Conservation (phyloP, 2,797 vertebrate genomes). For the Micromesistius poutassou region DNA sequence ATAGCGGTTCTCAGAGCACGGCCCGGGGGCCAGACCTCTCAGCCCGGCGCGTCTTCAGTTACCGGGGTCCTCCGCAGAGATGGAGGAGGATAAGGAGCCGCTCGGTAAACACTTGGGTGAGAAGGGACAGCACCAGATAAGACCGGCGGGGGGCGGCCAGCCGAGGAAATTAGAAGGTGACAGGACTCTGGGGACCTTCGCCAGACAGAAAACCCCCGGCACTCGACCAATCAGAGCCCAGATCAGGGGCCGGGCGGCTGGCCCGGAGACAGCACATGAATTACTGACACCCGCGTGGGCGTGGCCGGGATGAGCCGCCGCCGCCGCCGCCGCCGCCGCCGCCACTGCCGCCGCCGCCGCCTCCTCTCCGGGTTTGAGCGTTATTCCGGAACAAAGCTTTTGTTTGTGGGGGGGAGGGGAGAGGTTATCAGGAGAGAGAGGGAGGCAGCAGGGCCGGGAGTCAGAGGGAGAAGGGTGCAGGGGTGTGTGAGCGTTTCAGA, state of each 20-base stretch:
- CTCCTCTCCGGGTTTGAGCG: not conserved
- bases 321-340: no score
- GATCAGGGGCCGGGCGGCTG: conserved; percentile 46
- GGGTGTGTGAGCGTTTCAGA: conserved; percentile 58
- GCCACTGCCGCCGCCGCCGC: no score
- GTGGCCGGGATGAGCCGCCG: no score
- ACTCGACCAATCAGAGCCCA: conserved; percentile 56
- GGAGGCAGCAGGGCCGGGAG: conserved; percentile 38
- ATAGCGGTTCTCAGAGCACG: no score
- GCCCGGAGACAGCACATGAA: conserved; percentile 57
- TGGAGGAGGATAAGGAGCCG: conserved; percentile 26
- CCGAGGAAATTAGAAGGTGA: conserved; percentile 55
- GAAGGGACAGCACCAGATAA: conserved; percentile 59
- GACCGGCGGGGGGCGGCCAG: conserved; percentile 40
- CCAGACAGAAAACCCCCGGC: conserved; percentile 37
- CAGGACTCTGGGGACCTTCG: conserved; percentile 47
- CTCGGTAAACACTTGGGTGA: conserved; percentile 61
- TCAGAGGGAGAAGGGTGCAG: conserved; percentile 34
- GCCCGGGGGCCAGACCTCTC: no score
- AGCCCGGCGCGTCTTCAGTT: not conserved
- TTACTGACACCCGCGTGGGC: conserved; percentile 32
- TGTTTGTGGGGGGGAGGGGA: conserved; percentile 8
- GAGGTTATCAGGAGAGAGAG: conserved; percentile 11
- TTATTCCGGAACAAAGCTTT: not conserved
- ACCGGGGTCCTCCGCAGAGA: no score